phyloP scores from a whole-genome alignment of 2,888 invertebrate species.

The Augiades crinisus region DNA sequence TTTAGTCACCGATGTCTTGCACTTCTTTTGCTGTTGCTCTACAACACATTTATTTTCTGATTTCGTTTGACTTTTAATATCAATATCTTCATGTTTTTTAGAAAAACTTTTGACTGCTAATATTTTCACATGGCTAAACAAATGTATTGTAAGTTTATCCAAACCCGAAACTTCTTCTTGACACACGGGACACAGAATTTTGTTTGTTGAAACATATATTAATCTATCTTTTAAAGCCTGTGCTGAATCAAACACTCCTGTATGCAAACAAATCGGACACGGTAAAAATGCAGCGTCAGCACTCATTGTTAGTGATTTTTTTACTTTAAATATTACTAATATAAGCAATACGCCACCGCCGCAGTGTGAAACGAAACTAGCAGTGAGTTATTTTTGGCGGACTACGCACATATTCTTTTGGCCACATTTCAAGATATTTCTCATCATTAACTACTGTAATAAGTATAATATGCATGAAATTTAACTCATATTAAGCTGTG shows the following conservation, averaged over 20 bases:
- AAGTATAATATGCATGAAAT: too few relatives aligned
- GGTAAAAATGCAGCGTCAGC: conserved; percentile 82
- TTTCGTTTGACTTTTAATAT: conserved; percentile 40
- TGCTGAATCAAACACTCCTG: conserved; percentile 85
- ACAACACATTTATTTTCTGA: conserved; percentile 31
- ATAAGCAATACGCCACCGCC: conserved; percentile 39
- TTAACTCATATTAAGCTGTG: too few relatives aligned
- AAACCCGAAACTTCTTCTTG: conserved; percentile 87
- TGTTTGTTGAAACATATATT: conserved; percentile 88
- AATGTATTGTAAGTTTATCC: conserved; percentile 91
- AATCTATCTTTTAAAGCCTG: conserved; percentile 86
- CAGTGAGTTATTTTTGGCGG: conserved; percentile 67
- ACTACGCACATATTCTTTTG: conserved; percentile 58
- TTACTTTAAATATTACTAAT: conserved; percentile 11
- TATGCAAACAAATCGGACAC: conserved; percentile 89
- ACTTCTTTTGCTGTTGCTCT: conserved; percentile 51
- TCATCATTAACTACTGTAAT: conserved; percentile 24
- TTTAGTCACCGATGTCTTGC: conserved; percentile 56
- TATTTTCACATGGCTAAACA: conserved; percentile 86
- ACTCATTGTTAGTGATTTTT: conserved; percentile 52
- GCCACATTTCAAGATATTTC: conserved; percentile 67
- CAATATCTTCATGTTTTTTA: conserved; percentile 37
- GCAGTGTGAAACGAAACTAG: conserved; percentile 59
- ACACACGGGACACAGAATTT: conserved; percentile 89
- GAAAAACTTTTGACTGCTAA: conserved; percentile 41